phyloP scores from a whole-genome alignment of 2,888 invertebrate species.

The Drosophila picticornis region DNA sequence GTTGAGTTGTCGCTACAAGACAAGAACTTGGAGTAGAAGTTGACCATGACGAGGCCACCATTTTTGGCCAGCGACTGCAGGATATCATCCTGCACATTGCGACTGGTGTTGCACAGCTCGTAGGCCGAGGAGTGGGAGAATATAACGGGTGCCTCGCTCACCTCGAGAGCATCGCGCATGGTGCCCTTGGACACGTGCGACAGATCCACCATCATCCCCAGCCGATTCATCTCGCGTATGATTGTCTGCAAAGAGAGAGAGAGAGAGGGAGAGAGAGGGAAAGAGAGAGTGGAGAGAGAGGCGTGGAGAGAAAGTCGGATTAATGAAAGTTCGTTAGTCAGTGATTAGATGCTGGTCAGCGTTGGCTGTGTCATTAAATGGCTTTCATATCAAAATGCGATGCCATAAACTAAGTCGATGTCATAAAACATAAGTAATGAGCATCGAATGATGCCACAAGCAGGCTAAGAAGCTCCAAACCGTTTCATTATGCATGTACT shows the following conservation, averaged over 20 bases:
- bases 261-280: conserved; percentile 8
- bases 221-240: conserved; percentile 94
- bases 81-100: conserved; percentile 93
- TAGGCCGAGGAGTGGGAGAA: conserved; percentile 95
- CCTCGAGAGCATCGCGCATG: conserved; percentile 92
- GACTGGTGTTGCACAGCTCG: conserved; percentile 91
- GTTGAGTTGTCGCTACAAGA: conserved; percentile 91
- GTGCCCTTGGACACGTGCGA: conserved; percentile 93
- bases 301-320: conserved; percentile 1
- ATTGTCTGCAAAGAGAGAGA: conserved; percentile 87
- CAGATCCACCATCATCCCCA: conserved; percentile 95
- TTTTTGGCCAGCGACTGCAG: conserved; percentile 90
- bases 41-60: conserved; percentile 94
- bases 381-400: conserved; percentile 54
- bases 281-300: conserved; percentile 5
- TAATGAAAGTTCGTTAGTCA: conserved; percentile 53
- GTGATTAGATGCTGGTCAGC: conserved; percentile 56
- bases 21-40: conserved; percentile 92
- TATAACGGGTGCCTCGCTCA: conserved; percentile 92
- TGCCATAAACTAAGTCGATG: conserved; percentile 59
- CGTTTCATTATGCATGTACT: conserved; percentile 70
- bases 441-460: conserved; percentile 24
- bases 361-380: conserved; percentile 31
- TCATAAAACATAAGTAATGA: conserved; percentile 79
- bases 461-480: conserved; percentile 32